These are phyloP conservation scores for Ceratina australensis DNA, from an alignment of 1,140 invertebrate species.

Conservation along the genomic window DNA sequence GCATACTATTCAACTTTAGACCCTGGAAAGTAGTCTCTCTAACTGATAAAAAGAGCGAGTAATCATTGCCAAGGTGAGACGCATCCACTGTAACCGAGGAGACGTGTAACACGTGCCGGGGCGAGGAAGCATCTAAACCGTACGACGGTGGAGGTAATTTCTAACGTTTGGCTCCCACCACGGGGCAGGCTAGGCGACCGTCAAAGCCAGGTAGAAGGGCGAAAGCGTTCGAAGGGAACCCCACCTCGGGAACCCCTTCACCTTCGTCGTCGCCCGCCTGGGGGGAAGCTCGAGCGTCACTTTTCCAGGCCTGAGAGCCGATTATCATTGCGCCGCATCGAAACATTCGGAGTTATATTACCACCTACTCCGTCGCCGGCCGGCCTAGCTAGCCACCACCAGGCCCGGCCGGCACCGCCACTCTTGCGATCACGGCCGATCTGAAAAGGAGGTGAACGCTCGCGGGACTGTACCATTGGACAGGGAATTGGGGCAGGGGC, in stretches of 20 bases:
- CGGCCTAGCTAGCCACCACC: too few relatives aligned
- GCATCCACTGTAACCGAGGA: not conserved
- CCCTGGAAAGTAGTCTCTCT: too few relatives aligned
- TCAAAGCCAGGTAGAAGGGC: conserved; percentile 32
- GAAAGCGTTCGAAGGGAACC: conserved; percentile 45
- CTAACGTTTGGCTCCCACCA: too few relatives aligned
- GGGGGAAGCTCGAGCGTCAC: conserved; percentile 46
- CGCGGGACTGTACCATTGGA: conserved; percentile 76
- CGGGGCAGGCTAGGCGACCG: too few relatives aligned
- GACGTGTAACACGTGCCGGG: conserved; percentile 34
- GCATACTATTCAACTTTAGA: too few relatives aligned
- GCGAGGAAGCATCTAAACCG: conserved; percentile 27
- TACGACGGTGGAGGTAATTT: conserved; percentile 1
- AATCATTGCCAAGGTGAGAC: not conserved
- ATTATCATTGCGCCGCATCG: conserved; percentile 42
- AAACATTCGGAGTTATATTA: conserved; percentile 33
- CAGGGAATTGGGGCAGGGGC: conserved; percentile 76
- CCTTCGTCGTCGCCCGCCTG: conserved; percentile 43
- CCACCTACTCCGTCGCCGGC: conserved; percentile 42
- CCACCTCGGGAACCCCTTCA: conserved; percentile 62
- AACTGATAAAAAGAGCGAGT: not conserved
- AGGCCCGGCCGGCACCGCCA: too few relatives aligned
- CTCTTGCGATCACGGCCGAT: too few relatives aligned
- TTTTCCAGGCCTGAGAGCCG: conserved; percentile 41
- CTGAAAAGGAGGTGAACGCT: conserved; percentile 71